Evolutionary conservation across 2,113 vertebrate species (phyloP).

Genomic region (Delphinus delphis): DNA sequence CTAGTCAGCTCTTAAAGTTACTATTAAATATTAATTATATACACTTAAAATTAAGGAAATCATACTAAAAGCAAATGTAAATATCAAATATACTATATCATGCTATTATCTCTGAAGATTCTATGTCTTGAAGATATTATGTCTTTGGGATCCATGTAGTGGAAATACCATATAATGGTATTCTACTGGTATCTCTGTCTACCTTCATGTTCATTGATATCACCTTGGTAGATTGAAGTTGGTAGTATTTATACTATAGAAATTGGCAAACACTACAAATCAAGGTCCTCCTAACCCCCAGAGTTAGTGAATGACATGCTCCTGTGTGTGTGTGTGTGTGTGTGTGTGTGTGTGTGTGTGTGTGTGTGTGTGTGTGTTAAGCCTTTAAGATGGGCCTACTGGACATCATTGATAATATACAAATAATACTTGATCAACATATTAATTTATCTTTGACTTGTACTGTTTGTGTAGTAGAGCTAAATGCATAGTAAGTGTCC

Average conservation of each 20-base stretch:
- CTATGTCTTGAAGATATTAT: not conserved
- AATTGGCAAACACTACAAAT: not conserved
- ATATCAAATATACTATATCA: not conserved
- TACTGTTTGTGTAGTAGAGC: not conserved
- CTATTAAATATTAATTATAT: not conserved
- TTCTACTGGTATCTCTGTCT: not conserved
- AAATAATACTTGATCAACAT: not conserved
- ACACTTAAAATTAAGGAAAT: not conserved
- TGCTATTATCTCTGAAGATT: not conserved
- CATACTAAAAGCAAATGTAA: not conserved
- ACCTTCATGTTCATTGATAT: not conserved
- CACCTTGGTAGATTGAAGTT: not conserved
- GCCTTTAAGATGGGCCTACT: not conserved
- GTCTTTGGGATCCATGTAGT: not conserved
- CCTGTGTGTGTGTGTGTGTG: not conserved
- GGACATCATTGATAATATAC: not conserved
- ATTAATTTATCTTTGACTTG: not conserved
- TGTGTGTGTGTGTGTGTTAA: not conserved
- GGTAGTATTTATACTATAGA: not conserved
- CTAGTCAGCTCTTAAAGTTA: not conserved
- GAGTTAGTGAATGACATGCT: not conserved
- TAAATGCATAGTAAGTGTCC: not conserved
- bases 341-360: not conserved
- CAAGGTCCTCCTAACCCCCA: not conserved
- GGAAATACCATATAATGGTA: not conserved